phyloP scores from a whole-genome alignment of 2,797 vertebrate genomes.

The Salarias fasciatus region DNA sequence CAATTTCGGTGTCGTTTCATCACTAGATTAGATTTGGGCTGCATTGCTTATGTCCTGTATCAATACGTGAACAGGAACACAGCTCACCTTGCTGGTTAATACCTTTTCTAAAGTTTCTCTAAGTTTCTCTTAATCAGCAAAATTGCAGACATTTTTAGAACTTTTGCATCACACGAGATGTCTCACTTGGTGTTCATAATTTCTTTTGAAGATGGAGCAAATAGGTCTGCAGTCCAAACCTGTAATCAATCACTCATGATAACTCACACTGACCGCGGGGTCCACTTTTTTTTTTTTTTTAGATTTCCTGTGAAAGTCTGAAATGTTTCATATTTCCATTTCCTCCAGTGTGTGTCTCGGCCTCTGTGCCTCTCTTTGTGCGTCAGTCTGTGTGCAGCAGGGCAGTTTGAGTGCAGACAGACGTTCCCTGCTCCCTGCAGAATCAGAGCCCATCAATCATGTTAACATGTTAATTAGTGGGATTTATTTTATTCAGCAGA shows the following conservation, averaged over 20 bases:
- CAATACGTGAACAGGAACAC: too few relatives aligned
- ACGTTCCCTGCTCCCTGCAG: slow-evolving; percentile 82
- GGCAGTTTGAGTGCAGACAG: slow-evolving; percentile 73
- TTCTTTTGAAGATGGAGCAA: slow-evolving; percentile 3
- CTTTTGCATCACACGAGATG: too few relatives aligned
- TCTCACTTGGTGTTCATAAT: slow-evolving; percentile 1
- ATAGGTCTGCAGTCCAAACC: slow-evolving; percentile 18
- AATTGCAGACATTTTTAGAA: too few relatives aligned
- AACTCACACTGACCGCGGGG: neutral
- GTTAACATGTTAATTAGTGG: slow-evolving; percentile 98
- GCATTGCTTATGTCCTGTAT: too few relatives aligned
- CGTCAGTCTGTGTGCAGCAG: slow-evolving; percentile 54
- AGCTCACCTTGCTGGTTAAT: too few relatives aligned
- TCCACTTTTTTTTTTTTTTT: slow-evolving; percentile 17
- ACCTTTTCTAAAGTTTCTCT: too few relatives aligned
- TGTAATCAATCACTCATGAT: slow-evolving; percentile 7
- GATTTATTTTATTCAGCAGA: slow-evolving; percentile 93
- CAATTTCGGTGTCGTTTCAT: too few relatives aligned
- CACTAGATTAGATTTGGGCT: too few relatives aligned
- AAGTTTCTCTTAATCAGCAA: too few relatives aligned
- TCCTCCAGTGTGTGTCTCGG: slow-evolving; percentile 28
- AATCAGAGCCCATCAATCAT: slow-evolving; percentile 94
- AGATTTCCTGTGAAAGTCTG: slow-evolving; percentile 32
- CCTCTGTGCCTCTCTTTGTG: slow-evolving; percentile 53
- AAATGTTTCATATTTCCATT: slow-evolving; percentile 65